These are phyloP conservation scores for Poeciliopsis gracilis DNA, from an alignment of 2,797 vertebrate genomes.

Conservation along the genomic window DNA sequence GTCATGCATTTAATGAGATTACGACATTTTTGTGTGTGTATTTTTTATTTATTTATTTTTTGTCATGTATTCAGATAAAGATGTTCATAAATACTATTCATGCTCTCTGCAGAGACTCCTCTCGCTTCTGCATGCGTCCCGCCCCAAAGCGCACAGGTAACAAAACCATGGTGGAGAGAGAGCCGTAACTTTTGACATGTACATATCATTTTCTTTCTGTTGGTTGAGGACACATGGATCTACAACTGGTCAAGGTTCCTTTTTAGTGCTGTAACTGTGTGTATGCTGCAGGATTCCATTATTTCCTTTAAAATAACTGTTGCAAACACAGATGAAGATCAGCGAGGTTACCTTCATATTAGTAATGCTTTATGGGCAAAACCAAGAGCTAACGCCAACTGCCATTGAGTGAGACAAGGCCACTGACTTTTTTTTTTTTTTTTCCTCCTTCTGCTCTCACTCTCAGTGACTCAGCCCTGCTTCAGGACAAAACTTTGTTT, in stretches of 20 bases:
- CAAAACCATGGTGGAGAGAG: no score
- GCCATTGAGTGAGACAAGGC: no score
- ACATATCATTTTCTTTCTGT: background rate
- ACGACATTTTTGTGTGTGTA: background rate
- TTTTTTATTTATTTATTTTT: background rate
- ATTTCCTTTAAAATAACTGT: background rate
- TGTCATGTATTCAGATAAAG: background rate
- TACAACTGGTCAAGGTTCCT: background rate
- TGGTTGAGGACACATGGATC: background rate
- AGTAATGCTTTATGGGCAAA: no score
- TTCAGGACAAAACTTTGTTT: no score
- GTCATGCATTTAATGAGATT: background rate
- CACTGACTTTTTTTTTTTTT: no score
- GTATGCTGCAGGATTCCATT: background rate
- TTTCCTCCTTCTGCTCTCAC: no score
- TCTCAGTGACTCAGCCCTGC: no score
- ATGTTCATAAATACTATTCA: background rate
- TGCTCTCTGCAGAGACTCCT: background rate
- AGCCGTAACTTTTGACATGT: no score
- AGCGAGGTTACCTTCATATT: background rate
- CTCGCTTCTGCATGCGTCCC: no score
- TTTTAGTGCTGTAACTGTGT: background rate
- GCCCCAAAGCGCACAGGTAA: no score
- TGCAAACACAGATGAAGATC: no score
- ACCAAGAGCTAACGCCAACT: no score